Evolutionary conservation across 2,797 vertebrate species (phyloP).

Genomic region (Orientallactaga sibirica): DNA sequence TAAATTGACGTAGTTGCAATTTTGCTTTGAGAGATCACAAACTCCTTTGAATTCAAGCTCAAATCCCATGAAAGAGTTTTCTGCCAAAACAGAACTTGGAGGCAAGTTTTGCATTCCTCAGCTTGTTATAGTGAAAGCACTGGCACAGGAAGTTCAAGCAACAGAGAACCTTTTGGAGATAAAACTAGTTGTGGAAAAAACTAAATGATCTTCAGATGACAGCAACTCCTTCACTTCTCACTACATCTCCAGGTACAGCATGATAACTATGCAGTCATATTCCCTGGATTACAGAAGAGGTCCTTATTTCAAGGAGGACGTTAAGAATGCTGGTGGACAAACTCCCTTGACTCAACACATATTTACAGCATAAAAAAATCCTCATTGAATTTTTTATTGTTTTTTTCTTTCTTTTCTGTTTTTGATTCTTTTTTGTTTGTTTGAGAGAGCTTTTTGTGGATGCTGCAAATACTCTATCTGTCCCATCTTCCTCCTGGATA

Average conservation of each 20-base stretch:
- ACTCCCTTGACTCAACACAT: neutral
- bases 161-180: constrained; percentile 70
- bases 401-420: neutral
- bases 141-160: constrained; percentile 58
- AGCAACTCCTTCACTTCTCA: neutral
- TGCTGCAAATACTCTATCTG: neutral
- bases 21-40: constrained; percentile 78
- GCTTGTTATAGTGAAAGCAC: constrained; percentile 63
- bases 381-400: neutral
- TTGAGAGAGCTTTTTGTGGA: neutral
- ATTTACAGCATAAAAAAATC: constrained; percentile 10
- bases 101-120: constrained; percentile 78
- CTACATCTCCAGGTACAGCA: neutral
- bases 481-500: neutral
- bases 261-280: neutral
- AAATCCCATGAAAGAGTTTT: constrained; percentile 59
- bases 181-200: constrained; percentile 25
- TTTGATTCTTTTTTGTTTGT: neutral
- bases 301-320: neutral
- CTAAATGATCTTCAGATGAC: constrained; percentile 26
- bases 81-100: constrained; percentile 82
- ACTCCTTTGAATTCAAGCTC: constrained; percentile 72
- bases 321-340: neutral
- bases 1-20: constrained; percentile 72
- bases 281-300: neutral